A percentile compares a stretch with the other conserved stretches of the same genome.
Evolutionary conservation across 2,797 vertebrate genomes (phyloP).

Genomic region (Sebastes wilsoni): DNA sequence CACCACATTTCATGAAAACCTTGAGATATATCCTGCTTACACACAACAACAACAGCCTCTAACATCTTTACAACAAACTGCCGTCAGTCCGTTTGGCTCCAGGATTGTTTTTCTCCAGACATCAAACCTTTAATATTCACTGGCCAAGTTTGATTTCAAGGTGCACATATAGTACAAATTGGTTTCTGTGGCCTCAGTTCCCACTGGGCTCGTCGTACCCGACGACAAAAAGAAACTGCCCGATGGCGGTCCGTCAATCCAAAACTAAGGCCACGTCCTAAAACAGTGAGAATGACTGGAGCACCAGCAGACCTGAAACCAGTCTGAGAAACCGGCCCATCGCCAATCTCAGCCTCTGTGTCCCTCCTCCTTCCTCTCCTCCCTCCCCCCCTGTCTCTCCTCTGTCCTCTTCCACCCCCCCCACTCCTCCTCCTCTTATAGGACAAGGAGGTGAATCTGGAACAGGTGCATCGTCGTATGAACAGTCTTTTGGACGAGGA

Average conservation of each 20-base stretch:
- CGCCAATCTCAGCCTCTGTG: conserved; percentile 83
- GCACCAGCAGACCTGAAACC: conserved; percentile 52
- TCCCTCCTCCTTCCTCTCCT: conserved; percentile 64
- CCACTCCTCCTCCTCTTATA: conserved; percentile 68
- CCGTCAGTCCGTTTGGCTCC: conserved; percentile 54
- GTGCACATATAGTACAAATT: conserved; percentile 48
- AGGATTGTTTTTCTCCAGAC: conserved; percentile 33
- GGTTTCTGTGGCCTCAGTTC: conserved; percentile 47
- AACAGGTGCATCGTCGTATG: conserved; percentile 97
- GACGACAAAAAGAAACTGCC: conserved; percentile 2
- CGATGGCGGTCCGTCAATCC: conserved; percentile 15
- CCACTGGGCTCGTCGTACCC: not conserved
- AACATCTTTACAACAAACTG: conserved; percentile 20
- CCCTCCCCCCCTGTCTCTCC: conserved; percentile 54
- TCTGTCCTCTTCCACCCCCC: conserved; percentile 45
- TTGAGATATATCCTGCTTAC: not conserved
- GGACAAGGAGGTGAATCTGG: conserved; percentile 99
- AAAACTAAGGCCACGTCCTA: conserved; percentile 28
- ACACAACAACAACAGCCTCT: not conserved
- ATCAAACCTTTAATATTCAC: conserved; percentile 47
- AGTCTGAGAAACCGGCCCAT: conserved; percentile 62
- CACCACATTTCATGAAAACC: not conserved
- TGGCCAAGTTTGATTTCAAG: conserved; percentile 85
- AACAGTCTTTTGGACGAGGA: conserved; percentile 98
- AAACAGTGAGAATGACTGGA: conserved; percentile 56